A percentile compares a stretch with the other conserved stretches of the same genome.
phyloP scores from a whole-genome alignment of 1,140 invertebrate genomes.

The Apolygus lucorum region DNA sequence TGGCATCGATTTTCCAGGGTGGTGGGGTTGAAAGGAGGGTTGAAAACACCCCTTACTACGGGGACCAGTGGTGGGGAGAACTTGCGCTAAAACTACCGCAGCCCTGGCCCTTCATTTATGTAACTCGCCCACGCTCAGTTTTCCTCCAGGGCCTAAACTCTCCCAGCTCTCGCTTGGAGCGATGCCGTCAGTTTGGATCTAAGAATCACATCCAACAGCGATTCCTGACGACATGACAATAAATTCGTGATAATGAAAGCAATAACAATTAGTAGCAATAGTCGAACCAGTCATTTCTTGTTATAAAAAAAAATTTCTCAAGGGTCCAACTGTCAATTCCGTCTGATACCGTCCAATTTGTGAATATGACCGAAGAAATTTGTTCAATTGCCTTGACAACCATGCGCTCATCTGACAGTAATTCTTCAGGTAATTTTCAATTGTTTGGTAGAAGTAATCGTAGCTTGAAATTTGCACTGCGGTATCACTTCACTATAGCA shows the following conservation, averaged over 20 bases:
- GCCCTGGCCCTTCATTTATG: neutral
- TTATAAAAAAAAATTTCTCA: slow-evolving; percentile 16
- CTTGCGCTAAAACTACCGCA: slow-evolving; percentile 10
- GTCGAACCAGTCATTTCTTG: neutral
- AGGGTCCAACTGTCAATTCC: slow-evolving; percentile 32
- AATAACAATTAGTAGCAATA: neutral
- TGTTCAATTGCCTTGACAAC: slow-evolving; percentile 44
- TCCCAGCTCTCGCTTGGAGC: neutral
- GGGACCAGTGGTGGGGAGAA: neutral
- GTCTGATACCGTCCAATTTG: slow-evolving; percentile 24
- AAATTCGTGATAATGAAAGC: slow-evolving; percentile 23
- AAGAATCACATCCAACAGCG: neutral
- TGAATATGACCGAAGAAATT: slow-evolving; percentile 37
- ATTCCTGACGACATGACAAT: slow-evolving; percentile 18
- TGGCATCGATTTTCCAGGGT: no score
- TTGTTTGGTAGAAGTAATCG: neutral
- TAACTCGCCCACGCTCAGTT: neutral
- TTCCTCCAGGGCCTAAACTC: slow-evolving; percentile 12
- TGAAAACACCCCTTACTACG: neutral
- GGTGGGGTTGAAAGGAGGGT: no score
- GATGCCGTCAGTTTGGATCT: neutral
- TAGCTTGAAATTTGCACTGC: neutral
- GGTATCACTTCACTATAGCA: neutral
- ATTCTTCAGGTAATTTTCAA: slow-evolving; percentile 40
- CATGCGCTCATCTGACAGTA: slow-evolving; percentile 41